Evolutionary conservation across 2,113 vertebrate genomes (phyloP), one percentile per base, ranked within the genome.

Genomic region (Gopherus flavomarginatus): DNA sequence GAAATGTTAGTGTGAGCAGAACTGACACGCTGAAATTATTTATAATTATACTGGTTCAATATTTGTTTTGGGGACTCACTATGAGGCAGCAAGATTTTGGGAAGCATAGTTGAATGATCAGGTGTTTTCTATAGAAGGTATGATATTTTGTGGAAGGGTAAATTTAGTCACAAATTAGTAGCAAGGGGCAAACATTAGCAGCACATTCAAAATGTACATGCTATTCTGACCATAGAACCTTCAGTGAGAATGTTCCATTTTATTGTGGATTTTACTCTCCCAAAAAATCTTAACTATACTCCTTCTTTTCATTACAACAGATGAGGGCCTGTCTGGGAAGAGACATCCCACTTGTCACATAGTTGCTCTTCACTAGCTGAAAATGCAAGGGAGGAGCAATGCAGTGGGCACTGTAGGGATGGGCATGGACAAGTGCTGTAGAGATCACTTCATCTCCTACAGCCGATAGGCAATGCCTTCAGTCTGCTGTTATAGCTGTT

Each of bases 1-100:
- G 62, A 92, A 91, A 94, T 83, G 27, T 44, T 92, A 2, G 12
- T 52, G 5, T 90, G 29, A 88, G 10, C 17, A 94, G 78, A 93
- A 35, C 8, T 85, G 38, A 72, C 14, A 91, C 54, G 78, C 5
- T 77, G 10, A 89, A 72, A 13, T 50, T 75, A 57, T 13, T 62
- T 53, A 79, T 27, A 44, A 21, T 27, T 86, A 69, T n/a, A 62
- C 57, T 17, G 29, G 29, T 62, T 62, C 29, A 62, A 16, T 62
- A 62, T 62, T 62, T 62, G 29, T 35, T 31, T 62, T 62, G 29
- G 29, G 59, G 29, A 62, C 59, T 16, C 35, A n/a, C 79, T 21
- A 69, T 26, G 24, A 69, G 56, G 1, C 17, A 52, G 7, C 54
- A 31, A 8, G 54, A 62, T 19, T 92, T 94, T 91, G 52, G 47